Percentiles rank a stretch among this genome's conserved stretches.
phyloP scores from a whole-genome alignment of 2,113 vertebrate genomes.

The Rhombomys opimus region DNA sequence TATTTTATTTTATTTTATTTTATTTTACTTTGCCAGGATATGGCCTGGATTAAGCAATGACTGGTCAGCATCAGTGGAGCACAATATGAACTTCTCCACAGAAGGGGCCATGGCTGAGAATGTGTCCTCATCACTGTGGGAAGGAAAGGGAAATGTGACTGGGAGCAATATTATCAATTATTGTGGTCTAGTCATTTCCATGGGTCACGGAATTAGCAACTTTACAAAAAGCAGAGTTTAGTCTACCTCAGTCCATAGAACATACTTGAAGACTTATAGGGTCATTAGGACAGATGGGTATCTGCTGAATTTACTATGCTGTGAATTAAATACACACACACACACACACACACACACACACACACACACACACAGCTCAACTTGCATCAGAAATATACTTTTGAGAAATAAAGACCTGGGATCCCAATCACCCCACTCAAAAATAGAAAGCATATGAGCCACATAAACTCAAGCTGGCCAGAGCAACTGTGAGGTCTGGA shows the following conservation, averaged over 20 bases:
- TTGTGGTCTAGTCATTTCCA: not conserved
- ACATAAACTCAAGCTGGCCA: not conserved
- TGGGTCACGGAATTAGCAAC: not conserved
- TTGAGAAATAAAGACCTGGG: not conserved
- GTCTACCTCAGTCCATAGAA: not conserved
- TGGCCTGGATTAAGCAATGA: not conserved
- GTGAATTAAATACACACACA: not conserved
- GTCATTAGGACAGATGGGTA: not conserved
- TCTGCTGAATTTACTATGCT: not conserved
- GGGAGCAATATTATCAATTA: not conserved
- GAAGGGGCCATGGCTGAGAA: not conserved
- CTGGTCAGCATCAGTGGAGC: rapidly evolving
- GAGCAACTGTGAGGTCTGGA: not conserved
- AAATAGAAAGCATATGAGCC: not conserved
- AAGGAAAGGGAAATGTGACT: not conserved
- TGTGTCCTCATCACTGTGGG: rapidly evolving
- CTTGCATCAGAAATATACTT: not conserved
- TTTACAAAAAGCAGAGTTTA: not conserved
- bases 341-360: not conserved
- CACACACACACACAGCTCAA: not conserved
- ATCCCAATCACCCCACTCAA: not conserved
- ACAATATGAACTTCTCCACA: not conserved
- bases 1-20: no score
- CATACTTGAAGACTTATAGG: no score
- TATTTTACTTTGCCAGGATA: not conserved